Evolutionary conservation across 2,797 vertebrate species (phyloP).

Genomic region (Pseudomugil tenellus): DNA sequence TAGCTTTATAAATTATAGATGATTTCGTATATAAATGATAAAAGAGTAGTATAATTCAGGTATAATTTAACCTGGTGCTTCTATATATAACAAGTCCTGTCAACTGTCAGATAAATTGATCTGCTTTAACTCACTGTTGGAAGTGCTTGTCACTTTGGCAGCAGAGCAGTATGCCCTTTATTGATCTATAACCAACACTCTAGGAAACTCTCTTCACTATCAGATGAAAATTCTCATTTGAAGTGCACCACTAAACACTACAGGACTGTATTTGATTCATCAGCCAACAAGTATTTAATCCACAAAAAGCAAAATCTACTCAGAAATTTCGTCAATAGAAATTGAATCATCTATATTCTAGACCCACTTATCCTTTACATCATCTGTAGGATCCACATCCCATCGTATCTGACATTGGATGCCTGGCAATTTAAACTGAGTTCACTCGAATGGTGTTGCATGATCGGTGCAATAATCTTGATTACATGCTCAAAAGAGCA

Average conservation of each 20-base stretch:
- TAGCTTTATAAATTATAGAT: not conserved
- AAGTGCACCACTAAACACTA: not conserved
- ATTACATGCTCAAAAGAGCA: slow-evolving; percentile 23
- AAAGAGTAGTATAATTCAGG: not conserved
- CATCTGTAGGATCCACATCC: not conserved
- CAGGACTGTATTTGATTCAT: not conserved
- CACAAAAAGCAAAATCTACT: not conserved
- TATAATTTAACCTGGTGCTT: not conserved
- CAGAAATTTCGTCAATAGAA: not conserved
- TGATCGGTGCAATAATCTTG: slow-evolving; percentile 6
- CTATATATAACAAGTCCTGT: not conserved
- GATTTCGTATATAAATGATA: no score
- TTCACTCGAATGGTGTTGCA: slow-evolving; percentile 8
- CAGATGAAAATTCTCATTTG: not conserved
- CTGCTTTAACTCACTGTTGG: not conserved
- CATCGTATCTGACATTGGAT: not conserved
- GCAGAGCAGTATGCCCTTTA: not conserved
- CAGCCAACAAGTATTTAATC: not conserved
- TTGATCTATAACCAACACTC: slow-evolving; percentile 2
- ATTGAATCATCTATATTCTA: not conserved
- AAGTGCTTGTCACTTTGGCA: not conserved
- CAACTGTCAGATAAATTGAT: no score
- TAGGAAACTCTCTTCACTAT: not conserved
- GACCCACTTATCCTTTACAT: not conserved
- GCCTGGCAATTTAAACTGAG: not conserved